Percentiles rank a stretch among this genome's conserved stretches.
These are phyloP conservation scores for Buphagus erythrorhynchus DNA, from an alignment of 2,797 vertebrate species.

Conservation along the genomic window DNA sequence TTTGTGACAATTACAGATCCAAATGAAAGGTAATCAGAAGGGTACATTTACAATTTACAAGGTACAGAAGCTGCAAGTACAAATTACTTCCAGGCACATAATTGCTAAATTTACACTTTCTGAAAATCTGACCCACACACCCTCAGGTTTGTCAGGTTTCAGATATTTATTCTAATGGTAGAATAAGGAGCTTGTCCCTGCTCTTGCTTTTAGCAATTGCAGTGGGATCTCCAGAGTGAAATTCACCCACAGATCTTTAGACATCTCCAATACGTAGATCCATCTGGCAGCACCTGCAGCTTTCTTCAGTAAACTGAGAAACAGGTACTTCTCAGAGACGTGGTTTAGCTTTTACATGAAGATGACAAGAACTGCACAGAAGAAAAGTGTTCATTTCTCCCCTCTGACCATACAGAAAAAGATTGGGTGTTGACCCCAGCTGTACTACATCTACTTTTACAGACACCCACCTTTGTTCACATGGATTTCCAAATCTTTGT, in stretches of 20 bases:
- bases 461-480: background rate
- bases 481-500: background rate
- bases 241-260: background rate
- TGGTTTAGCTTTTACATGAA: background rate
- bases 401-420: background rate
- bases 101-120: background rate
- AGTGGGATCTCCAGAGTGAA: background rate
- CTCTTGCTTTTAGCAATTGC: background rate
- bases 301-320: background rate
- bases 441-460: background rate
- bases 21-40: background rate
- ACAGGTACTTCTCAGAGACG: background rate
- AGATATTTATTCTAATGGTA: background rate
- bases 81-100: background rate
- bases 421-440: background rate
- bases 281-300: fast-evolving
- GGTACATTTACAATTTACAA: background rate
- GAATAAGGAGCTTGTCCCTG: background rate
- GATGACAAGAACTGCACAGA: background rate
- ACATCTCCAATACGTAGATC: fast-evolving
- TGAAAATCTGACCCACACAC: background rate
- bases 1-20: background rate
- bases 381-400: background rate
- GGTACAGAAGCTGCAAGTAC: background rate
- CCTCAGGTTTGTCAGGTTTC: background rate